Conservation (phyloP, 2,888 invertebrate genomes). For the Seira ritae region DNA sequence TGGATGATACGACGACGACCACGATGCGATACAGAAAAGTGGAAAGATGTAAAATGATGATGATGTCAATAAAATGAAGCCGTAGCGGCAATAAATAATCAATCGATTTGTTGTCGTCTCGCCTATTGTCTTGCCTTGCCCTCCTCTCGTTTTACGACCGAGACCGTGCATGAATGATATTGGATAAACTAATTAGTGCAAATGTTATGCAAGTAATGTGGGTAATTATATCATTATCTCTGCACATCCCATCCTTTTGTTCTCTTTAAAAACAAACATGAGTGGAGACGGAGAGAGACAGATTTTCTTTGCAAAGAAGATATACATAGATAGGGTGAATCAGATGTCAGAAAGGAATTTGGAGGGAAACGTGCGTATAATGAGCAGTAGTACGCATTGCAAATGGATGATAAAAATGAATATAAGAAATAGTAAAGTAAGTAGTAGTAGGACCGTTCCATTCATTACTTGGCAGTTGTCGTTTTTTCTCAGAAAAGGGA, state of each 20-base stretch:
- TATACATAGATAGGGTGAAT: background rate
- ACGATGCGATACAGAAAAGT: background rate
- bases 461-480: constrained; percentile 43
- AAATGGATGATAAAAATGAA: constrained; percentile 14
- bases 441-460: constrained; percentile 33
- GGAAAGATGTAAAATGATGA: background rate
- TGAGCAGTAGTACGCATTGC: background rate
- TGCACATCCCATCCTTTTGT: background rate
- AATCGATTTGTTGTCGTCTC: too few species aligned
- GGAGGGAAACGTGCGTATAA: constrained; percentile 48
- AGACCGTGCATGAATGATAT: too few species aligned
- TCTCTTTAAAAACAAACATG: background rate
- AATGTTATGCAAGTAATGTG: constrained; percentile 4
- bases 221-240: too few species aligned
- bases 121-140: too few species aligned
- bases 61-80: background rate
- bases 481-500: constrained; percentile 33
- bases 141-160: too few species aligned
- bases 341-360: constrained; percentile 55
- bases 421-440: constrained; percentile 20
- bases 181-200: constrained; percentile 36
- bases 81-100: too few species aligned
- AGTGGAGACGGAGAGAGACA: background rate
- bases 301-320: too few species aligned
- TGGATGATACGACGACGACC: constrained; percentile 22